Evolutionary conservation across 2,113 vertebrate genomes (phyloP).

Genomic region (Synchiropus splendidus): DNA sequence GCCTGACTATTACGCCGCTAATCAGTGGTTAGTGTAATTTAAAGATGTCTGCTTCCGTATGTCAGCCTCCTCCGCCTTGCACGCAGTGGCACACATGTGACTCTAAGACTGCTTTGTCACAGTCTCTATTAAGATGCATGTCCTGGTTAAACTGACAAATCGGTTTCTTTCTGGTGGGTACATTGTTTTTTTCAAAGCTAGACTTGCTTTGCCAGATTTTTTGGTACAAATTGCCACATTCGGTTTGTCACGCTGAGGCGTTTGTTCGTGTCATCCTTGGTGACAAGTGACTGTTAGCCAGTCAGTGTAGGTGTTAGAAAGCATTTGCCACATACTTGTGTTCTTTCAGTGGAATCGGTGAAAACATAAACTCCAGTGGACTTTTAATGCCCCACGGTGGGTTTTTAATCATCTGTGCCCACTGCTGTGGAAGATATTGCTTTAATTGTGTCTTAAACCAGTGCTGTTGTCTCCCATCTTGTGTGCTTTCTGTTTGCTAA

Average conservation of each 20-base stretch:
- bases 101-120: slow-evolving; percentile 29
- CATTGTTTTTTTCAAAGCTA: too few relatives aligned
- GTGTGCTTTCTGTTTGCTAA: slow-evolving; percentile 10
- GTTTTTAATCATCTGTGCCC: too few relatives aligned
- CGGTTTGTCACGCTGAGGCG: neutral
- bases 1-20: slow-evolving; percentile 31
- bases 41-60: slow-evolving; percentile 53
- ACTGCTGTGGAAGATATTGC: too few relatives aligned
- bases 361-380: too few relatives aligned
- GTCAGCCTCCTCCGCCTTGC: slow-evolving; percentile 39
- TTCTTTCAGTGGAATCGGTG: too few relatives aligned
- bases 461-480: slow-evolving; percentile 12
- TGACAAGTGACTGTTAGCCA: slow-evolving; percentile 14
- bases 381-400: too few relatives aligned
- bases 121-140: slow-evolving; percentile 25
- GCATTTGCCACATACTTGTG: neutral
- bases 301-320: slow-evolving; percentile 22
- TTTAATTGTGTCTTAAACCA: slow-evolving; percentile 5
- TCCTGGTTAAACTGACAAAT: slow-evolving; percentile 7
- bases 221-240: too few relatives aligned
- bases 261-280: slow-evolving; percentile 16
- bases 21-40: slow-evolving; percentile 58
- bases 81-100: slow-evolving; percentile 24
- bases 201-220: too few relatives aligned
- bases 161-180: too few relatives aligned